Conservation (phyloP, 1,140 invertebrate genomes). For the Cyrtorhinus lividipennis region DNA sequence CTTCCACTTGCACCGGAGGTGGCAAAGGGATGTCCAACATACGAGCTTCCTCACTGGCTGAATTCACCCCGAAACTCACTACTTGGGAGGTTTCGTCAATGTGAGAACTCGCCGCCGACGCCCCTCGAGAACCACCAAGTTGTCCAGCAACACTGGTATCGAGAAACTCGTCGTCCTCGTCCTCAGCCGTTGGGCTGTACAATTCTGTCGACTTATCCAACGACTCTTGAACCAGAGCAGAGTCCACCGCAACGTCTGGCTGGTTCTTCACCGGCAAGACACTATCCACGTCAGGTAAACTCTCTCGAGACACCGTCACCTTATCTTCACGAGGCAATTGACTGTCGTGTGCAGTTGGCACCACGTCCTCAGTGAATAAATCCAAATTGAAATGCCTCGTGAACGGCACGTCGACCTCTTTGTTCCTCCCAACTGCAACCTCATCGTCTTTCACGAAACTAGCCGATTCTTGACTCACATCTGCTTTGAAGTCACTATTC, state of each 20-base stretch:
- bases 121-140: neutral
- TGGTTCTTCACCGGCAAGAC: too few species aligned
- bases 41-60: constrained; percentile 16
- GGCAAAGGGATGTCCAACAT: constrained; percentile 19
- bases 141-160: neutral
- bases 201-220: constrained; percentile 4
- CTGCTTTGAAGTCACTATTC: too few species aligned
- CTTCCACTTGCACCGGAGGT: constrained; percentile 1
- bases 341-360: too few species aligned
- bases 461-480: neutral
- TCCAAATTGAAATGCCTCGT: constrained; percentile 19
- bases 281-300: too few species aligned
- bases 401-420: neutral
- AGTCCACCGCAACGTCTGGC: too few species aligned
- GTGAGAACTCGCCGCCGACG: neutral
- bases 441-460: neutral
- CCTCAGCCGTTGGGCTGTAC: constrained; percentile 15
- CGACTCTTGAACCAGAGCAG: neutral
- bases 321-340: too few species aligned
- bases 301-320: neutral
- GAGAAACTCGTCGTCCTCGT: constrained; percentile 13
- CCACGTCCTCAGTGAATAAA: constrained; percentile 12
- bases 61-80: constrained; percentile 19
- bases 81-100: constrained; percentile 14
- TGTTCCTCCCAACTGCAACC: neutral